phyloP scores from a whole-genome alignment of 2,888 invertebrate species.

The Noctuana brunneofusca region DNA sequence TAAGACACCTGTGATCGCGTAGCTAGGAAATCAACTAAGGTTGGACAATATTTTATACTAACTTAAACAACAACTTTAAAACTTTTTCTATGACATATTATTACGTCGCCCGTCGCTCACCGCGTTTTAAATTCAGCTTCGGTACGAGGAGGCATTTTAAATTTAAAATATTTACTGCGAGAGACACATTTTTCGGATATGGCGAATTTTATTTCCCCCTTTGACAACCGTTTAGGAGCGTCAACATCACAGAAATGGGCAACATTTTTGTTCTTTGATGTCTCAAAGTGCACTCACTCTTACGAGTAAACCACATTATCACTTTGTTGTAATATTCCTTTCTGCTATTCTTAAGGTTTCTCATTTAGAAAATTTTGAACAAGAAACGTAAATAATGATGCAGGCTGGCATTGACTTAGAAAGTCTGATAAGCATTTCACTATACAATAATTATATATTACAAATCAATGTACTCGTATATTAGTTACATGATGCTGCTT shows the following conservation, averaged over 20 bases:
- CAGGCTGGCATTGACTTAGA: too few species aligned
- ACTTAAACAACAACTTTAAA: neutral
- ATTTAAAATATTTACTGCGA: conserved; percentile 28
- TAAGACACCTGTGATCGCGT: too few species aligned
- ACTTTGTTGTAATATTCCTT: neutral
- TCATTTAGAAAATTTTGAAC: too few species aligned
- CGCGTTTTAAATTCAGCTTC: conserved; percentile 18
- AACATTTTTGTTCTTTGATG: conserved; percentile 27
- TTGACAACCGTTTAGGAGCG: conserved; percentile 28
- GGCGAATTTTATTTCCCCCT: conserved; percentile 26
- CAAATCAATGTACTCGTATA: too few species aligned
- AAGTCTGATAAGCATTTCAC: too few species aligned
- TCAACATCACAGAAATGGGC: conserved; percentile 5
- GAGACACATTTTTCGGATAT: conserved; percentile 28
- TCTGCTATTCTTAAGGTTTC: neutral
- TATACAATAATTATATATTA: too few species aligned
- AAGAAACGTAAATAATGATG: too few species aligned
- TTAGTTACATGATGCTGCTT: too few species aligned
- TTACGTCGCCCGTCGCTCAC: conserved; percentile 22
- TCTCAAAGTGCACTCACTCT: neutral
- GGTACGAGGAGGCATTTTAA: conserved; percentile 18
- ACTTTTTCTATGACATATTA: neutral
- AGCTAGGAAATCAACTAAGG: too few species aligned
- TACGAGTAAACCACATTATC: neutral
- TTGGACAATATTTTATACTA: neutral